Conservation (phyloP, 2,113 vertebrate genomes). For the Alligator mississippiensis region DNA sequence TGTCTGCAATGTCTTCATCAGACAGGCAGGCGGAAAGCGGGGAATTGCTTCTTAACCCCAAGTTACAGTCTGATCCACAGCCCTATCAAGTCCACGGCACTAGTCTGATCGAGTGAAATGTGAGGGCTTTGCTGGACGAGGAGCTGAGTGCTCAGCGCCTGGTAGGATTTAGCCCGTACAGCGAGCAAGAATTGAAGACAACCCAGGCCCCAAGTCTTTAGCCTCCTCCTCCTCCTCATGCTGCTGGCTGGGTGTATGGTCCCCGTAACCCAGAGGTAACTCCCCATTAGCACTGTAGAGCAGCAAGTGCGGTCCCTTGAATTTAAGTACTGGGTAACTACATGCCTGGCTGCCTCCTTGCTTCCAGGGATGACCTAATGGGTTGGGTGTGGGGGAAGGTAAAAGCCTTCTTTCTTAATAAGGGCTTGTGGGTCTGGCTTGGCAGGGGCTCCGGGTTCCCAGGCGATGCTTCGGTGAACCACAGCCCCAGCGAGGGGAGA, state of each 20-base stretch:
- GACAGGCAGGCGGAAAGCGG: not conserved
- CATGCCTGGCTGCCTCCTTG: not conserved
- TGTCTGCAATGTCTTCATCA: not conserved
- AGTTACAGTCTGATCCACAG: not conserved
- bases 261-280: not conserved
- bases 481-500: rapidly evolving
- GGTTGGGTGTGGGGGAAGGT: not conserved
- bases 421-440: not conserved
- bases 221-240: not conserved
- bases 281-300: not conserved
- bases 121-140: not conserved
- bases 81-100: not conserved
- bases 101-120: not conserved
- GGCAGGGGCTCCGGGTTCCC: not conserved
- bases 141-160: not conserved
- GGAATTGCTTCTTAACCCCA: not conserved
- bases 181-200: not conserved
- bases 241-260: not conserved
- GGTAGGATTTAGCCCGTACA: not conserved
- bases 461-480: not conserved
- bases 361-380: not conserved
- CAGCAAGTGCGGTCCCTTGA: not conserved
- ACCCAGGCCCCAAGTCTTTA: no score
- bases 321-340: not conserved
- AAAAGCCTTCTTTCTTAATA: not conserved